Conservation (phyloP, 2,113 vertebrate species). For the Alaudala cheleensis region DNA sequence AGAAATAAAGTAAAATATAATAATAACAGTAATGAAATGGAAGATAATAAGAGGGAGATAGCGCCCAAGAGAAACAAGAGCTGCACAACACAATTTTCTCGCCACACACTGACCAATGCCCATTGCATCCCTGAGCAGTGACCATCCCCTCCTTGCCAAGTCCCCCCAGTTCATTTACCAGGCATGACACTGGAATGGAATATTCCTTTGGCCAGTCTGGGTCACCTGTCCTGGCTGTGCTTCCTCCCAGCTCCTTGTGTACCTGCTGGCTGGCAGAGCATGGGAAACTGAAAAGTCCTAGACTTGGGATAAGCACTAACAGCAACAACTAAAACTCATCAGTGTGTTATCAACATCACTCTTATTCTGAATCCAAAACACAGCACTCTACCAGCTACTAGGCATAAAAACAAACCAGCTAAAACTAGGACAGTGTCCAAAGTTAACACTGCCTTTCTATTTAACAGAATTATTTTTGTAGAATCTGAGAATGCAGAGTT, state of each 20-base stretch:
- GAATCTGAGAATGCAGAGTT: neutral
- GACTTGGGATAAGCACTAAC: neutral
- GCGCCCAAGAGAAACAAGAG: neutral
- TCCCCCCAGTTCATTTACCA: neutral
- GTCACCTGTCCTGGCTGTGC: neutral
- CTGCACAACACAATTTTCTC: neutral
- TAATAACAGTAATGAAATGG: neutral
- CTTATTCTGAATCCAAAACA: neutral
- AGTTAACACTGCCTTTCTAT: neutral
- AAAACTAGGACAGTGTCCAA: neutral
- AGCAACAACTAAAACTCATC: neutral
- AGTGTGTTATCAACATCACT: neutral
- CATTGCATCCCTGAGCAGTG: neutral
- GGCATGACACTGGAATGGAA: neutral
- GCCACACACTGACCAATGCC: neutral
- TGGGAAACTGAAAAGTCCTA: neutral
- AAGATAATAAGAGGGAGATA: neutral
- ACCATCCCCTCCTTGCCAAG: neutral
- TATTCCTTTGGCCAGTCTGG: neutral
- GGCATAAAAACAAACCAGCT: neutral
- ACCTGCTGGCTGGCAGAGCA: neutral
- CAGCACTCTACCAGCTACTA: neutral
- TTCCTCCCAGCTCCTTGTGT: neutral
- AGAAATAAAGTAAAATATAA: neutral
- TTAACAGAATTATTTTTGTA: neutral